Percentiles rank a stretch among this genome's conserved stretches.
These are phyloP conservation scores for Menidia menidia DNA, from an alignment of 2,797 vertebrate species.

Conservation along the genomic window DNA sequence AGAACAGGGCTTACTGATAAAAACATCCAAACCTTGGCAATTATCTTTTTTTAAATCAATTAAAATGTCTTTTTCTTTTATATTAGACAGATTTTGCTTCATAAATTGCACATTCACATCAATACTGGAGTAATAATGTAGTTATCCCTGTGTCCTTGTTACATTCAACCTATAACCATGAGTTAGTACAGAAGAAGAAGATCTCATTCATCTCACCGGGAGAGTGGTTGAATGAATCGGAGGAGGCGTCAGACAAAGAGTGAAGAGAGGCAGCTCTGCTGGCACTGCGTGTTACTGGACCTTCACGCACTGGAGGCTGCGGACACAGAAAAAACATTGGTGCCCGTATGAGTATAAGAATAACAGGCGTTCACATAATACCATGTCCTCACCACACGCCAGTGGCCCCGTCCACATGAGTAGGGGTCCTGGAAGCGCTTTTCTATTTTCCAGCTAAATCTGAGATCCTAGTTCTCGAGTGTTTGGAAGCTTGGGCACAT, in stretches of 20 bases:
- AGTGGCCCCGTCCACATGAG: slow-evolving; percentile 2
- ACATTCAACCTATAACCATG: slow-evolving; percentile 10
- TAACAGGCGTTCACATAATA: neutral
- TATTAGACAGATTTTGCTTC: neutral
- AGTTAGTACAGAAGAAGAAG: slow-evolving; percentile 5
- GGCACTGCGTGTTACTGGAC: slow-evolving; percentile 68
- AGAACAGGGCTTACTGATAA: neutral
- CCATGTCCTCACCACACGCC: slow-evolving; percentile 8
- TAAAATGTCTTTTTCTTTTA: neutral
- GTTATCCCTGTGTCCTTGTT: slow-evolving; percentile 7
- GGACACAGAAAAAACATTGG: slow-evolving; percentile 48
- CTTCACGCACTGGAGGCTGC: slow-evolving; percentile 89
- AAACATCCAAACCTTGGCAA: neutral
- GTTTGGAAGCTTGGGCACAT: slow-evolving; percentile 1
- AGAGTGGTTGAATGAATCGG: slow-evolving; percentile 86
- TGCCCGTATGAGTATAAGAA: neutral
- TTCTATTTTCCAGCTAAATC: slow-evolving; percentile 5
- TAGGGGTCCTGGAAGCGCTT: neutral
- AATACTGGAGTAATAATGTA: neutral
- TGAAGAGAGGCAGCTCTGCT: slow-evolving; percentile 83
- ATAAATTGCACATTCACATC: neutral
- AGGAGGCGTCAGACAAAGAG: slow-evolving; percentile 87
- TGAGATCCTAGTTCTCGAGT: neutral
- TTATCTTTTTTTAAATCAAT: neutral
- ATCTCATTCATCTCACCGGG: slow-evolving; percentile 69